phyloP scores from a whole-genome alignment of 2,797 vertebrate species.

The Peromyscus nudipes region DNA sequence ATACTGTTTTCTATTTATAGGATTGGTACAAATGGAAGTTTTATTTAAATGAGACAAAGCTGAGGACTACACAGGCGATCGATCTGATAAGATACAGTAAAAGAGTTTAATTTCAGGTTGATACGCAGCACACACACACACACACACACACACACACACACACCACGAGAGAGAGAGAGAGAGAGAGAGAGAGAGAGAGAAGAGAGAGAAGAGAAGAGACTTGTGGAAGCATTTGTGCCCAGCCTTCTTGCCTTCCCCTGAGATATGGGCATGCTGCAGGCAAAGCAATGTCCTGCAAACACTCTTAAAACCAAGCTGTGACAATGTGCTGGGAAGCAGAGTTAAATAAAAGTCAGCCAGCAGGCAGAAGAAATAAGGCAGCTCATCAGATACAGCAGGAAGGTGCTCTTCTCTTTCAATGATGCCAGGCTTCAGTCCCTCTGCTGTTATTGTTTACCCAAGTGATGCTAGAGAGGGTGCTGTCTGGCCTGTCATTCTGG shows the following conservation, averaged over 20 bases:
- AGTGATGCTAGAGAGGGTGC: rapidly evolving
- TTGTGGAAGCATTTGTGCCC: neutral
- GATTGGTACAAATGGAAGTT: conserved; percentile 90
- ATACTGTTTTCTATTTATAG: conserved; percentile 90
- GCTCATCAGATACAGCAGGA: neutral
- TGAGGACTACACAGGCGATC: conserved; percentile 84
- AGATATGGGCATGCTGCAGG: neutral
- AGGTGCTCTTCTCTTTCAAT: neutral
- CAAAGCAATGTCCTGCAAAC: neutral
- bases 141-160: neutral
- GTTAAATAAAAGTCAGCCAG: neutral
- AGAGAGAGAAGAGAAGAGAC: neutral
- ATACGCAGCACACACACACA: conserved; percentile 47
- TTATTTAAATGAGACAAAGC: conserved; percentile 91
- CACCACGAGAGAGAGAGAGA: neutral
- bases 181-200: neutral
- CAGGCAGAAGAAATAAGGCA: neutral
- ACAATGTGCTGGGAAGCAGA: neutral
- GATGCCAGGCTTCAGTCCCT: rapidly evolving
- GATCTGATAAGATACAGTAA: conserved; percentile 88
- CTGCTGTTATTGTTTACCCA: rapidly evolving
- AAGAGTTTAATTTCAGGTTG: conserved; percentile 86
- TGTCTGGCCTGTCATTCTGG: neutral
- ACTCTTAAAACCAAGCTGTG: neutral
- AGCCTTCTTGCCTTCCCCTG: neutral